A percentile compares a stretch with the other conserved stretches of the same genome.
phyloP scores from a whole-genome alignment of 1,140 invertebrate genomes.

The Stegodyphus dumicola region DNA sequence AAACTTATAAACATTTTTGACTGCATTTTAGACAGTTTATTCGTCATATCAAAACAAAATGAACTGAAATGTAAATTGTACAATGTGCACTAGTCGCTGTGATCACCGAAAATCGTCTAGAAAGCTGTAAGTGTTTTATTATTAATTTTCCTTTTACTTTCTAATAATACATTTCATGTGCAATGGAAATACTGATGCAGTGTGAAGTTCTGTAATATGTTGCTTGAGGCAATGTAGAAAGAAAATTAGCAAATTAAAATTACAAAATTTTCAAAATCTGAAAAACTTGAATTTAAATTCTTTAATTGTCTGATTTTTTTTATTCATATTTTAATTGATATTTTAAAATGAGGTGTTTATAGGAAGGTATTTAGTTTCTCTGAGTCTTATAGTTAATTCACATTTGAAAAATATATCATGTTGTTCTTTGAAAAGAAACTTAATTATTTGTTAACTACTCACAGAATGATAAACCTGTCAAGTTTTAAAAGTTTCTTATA shows the following conservation, averaged over 20 bases:
- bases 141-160: conserved; percentile 15
- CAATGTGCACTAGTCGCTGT: conserved; percentile 15
- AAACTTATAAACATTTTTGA: too few species aligned
- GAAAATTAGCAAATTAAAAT: conserved; percentile 27
- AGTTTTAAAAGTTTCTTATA: too few species aligned
- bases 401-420: too few species aligned
- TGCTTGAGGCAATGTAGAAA: conserved; percentile 9
- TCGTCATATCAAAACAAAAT: background rate
- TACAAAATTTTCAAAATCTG: conserved; percentile 12
- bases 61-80: conserved; percentile 1
- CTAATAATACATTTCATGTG: conserved; percentile 6
- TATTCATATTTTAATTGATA: too few species aligned
- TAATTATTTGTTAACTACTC: too few species aligned
- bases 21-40: background rate
- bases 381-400: too few species aligned
- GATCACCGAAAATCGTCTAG: background rate
- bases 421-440: too few species aligned
- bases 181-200: conserved; percentile 21
- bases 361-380: too few species aligned
- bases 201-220: conserved; percentile 7
- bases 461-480: too few species aligned
- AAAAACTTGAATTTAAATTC: background rate
- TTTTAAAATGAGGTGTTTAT: too few species aligned
- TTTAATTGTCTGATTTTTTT: background rate
- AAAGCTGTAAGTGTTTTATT: conserved; percentile 30